phyloP scores from a whole-genome alignment of 2,888 invertebrate genomes.

The Drosophila colorata region DNA sequence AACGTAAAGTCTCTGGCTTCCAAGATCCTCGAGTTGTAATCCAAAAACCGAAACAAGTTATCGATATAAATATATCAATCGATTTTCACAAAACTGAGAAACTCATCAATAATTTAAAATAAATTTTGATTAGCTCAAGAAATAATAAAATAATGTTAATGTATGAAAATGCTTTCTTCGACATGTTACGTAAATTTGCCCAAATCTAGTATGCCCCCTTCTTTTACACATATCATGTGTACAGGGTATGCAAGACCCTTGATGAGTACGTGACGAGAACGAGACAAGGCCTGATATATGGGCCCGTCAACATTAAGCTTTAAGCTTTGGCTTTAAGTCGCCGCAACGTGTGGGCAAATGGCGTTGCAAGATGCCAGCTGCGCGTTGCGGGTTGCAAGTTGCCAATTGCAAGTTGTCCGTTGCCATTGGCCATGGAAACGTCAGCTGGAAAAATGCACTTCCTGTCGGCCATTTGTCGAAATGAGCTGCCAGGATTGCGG shows the following conservation, averaged over 20 bases:
- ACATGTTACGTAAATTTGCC: too few relatives aligned
- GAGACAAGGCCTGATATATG: not conserved
- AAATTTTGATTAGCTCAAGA: too few relatives aligned
- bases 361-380: slow-evolving; percentile 21
- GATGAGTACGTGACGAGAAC: slow-evolving; percentile 38
- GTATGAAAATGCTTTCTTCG: too few relatives aligned
- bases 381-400: slow-evolving; percentile 8
- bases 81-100: too few relatives aligned
- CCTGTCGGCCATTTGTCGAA: slow-evolving; percentile 79
- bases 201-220: not conserved
- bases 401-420: slow-evolving; percentile 2
- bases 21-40: too few relatives aligned
- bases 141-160: too few relatives aligned
- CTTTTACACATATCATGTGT: not conserved
- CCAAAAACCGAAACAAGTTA: too few relatives aligned
- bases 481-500: slow-evolving; percentile 77
- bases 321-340: slow-evolving; percentile 33
- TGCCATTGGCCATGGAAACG: slow-evolving; percentile 33
- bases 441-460: slow-evolving; percentile 66
- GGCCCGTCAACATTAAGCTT: slow-evolving; percentile 18
- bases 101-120: too few relatives aligned
- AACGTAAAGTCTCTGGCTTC: not conserved
- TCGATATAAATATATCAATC: too few relatives aligned
- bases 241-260: slow-evolving; percentile 3
- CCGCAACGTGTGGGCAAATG: slow-evolving; percentile 14